Evolutionary conservation across 1,140 invertebrate species (phyloP), one percentile per base, ranked within the genome.

Genomic region (Brachystomella parvula): DNA sequence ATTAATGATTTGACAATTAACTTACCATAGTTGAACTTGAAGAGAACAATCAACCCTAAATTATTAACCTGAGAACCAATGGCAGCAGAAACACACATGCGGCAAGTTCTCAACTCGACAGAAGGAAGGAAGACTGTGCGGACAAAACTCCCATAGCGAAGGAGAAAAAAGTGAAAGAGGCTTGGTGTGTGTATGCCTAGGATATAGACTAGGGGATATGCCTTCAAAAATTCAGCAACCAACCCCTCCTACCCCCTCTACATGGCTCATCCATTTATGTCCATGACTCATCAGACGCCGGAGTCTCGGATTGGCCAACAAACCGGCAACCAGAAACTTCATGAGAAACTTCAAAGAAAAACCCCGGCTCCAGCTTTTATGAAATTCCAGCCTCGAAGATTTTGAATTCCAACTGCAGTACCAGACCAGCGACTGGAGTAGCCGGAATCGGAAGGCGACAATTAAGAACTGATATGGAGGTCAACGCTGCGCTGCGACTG

Each of bases 21-120:
- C 49, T 53, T 53, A 53, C 49, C 49, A 53, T 53, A 24, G 24
- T 53, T 53, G 49, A 53, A 26, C n/a, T 44, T 9, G n/a, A n/a
- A n/a, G n/a, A n/a, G n/a, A 19, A 39, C 35, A 19, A 39, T 9
- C 24, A 53, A 24, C 24, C 15, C 9, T 53, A 6, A 15, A 15
- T 53, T 9, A 53, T 15, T 12, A 26, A 26, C 21, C 12, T 15
- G 21, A 24, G 49, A 19, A 53, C 6, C 24, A 53, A 53, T 53
- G 49, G 39, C 39, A 44, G 39, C 9, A 44, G 39, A 44, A 9
- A 44, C 39, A 39, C 35, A 39, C 35, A 53, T 53, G 49, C 49
- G 24, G 49, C 24, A 24, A 53, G 9, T 15, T 53, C 49, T 24
- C n/a, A n/a, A 44, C 39, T 44, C 49, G 49, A 53, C 12, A 53